Conservation (phyloP, 2,888 invertebrate genomes). For the Tanypteryx hageni region DNA sequence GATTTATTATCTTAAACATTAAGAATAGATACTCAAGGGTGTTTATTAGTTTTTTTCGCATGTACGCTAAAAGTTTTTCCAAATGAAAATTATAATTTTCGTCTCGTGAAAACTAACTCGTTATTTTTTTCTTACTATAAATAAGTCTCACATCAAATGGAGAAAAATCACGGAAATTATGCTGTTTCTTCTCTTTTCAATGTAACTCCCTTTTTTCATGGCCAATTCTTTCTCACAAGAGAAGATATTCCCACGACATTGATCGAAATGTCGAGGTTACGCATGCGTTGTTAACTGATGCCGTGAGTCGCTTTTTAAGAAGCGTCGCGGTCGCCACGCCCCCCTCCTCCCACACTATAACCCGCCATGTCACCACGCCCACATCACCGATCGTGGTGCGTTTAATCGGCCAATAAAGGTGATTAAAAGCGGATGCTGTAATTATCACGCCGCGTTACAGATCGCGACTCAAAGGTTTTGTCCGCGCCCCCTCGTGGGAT, state of each 20-base stretch:
- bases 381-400: not conserved
- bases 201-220: too few species aligned
- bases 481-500: not conserved
- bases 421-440: constrained; percentile 27
- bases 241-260: not conserved
- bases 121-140: too few species aligned
- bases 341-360: not conserved
- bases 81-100: too few species aligned
- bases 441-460: not conserved
- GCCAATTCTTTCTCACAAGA: too few species aligned
- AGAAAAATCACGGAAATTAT: too few species aligned
- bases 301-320: not conserved
- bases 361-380: not conserved
- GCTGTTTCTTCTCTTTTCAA: too few species aligned
- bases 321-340: not conserved
- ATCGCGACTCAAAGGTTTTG: not conserved
- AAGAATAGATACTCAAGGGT: too few species aligned
- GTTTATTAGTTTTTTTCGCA: too few species aligned
- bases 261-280: not conserved
- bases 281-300: not conserved
- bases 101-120: too few species aligned
- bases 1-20: too few species aligned
- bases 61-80: too few species aligned
- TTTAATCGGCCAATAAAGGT: constrained; percentile 21
- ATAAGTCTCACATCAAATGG: too few species aligned